Evolutionary conservation across 2,797 vertebrate genomes (phyloP), one percentile per base, ranked within the genome.

Genomic region (Neoniphon sammara): DNA sequence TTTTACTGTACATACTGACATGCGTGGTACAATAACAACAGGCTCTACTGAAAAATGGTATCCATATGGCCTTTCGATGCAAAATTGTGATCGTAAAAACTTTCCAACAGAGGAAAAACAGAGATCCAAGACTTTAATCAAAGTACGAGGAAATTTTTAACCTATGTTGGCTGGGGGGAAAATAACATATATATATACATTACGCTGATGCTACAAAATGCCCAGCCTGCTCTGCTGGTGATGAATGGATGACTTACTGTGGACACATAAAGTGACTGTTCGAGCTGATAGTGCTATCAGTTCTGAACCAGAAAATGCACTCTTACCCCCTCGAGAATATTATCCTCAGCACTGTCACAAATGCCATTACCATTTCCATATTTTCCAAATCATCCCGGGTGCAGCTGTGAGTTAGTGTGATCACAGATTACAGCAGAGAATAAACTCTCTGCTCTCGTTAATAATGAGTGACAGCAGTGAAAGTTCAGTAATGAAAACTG

Each of bases 381-480:
- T 64, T 68, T 42, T 77, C 49, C 61, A 78, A 69, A 69, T 25
- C 47, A 50, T 20, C n/a, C 44, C 23, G 8, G 7, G 17, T 56
- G 53, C 23, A 73, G 39, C 30, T 58, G 49, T 72, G n/a, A 25
- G 69, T 75, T 66, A 50, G 54, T 61, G 42, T 46, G 56, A 79
- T 59, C 54, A 73, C 66, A 76, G 72, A 77, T 25, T 47, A 65
- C 63, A 62, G 20, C 4, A 50, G 31, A 1, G 30, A 59, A 50
- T 58, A 70, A 20, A 65, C 27, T 31, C 66, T 75, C n/a, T 67
- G 60, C 54, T 73, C 56, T 79, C 31, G 15, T 12, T 63, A 30
- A 27, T 46, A 52, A 57, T 66, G 54, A 79, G 39, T 59, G 71
- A 67, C 73, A 67, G 58, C 53, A 57, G n/a, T n/a, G 52, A 60